These are phyloP conservation scores for Ceratitis capitata DNA, from an alignment of 1,140 invertebrate species.

Conservation along the genomic window DNA sequence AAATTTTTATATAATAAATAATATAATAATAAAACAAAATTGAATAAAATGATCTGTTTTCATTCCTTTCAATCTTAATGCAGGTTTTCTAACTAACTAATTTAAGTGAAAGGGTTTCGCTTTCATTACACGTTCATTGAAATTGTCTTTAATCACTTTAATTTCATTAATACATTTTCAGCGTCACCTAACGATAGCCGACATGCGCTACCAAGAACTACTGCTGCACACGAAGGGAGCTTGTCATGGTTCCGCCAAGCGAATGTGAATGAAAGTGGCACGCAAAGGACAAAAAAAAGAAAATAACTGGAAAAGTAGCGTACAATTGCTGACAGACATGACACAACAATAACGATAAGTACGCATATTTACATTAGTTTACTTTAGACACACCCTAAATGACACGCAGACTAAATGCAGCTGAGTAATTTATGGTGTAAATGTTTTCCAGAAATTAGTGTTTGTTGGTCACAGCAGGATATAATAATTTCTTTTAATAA, in stretches of 20 bases:
- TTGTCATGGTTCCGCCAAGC: neutral
- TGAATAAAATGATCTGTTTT: too few relatives aligned
- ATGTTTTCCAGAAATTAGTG: neutral
- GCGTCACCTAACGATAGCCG: neutral
- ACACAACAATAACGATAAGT: neutral
- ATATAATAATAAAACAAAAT: too few relatives aligned
- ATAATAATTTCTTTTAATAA: too few relatives aligned
- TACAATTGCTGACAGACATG: conserved; percentile 6
- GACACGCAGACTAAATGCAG: neutral
- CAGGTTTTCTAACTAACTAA: neutral
- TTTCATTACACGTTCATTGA: neutral
- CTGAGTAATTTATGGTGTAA: neutral
- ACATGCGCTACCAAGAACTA: neutral
- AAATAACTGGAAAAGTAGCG: neutral
- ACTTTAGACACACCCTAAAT: neutral
- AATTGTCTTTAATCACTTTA: neutral
- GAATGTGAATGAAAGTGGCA: neutral
- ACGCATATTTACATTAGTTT: neutral
- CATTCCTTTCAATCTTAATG: too few relatives aligned
- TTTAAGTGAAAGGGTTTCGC: neutral
- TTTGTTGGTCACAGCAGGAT: neutral
- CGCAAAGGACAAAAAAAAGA: neutral
- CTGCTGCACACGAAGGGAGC: neutral
- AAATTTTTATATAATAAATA: too few relatives aligned
- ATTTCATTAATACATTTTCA: conserved; percentile 1